These are phyloP conservation scores for Tetanocera ferruginea DNA, from an alignment of 2,888 invertebrate genomes.

Conservation along the genomic window DNA sequence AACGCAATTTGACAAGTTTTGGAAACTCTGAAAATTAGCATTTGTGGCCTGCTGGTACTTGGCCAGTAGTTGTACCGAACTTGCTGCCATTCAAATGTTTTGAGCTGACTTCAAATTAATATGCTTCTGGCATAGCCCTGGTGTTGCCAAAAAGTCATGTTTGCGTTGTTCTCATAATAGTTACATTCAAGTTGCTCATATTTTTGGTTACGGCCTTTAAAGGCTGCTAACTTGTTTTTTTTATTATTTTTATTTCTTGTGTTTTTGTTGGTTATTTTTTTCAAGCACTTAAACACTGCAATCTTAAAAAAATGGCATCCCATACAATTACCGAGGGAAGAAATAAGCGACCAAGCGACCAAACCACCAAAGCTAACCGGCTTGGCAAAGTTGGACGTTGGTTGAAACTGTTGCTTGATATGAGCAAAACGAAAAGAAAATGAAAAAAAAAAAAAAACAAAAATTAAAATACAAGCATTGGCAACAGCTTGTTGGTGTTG, in stretches of 20 bases:
- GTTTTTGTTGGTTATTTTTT: not conserved
- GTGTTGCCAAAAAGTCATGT: constrained; percentile 45
- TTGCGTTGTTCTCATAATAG: constrained; percentile 53
- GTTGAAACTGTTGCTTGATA: not conserved
- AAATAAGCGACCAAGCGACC: too few relatives aligned
- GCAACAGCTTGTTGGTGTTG: constrained; percentile 24
- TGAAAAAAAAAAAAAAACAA: not conserved
- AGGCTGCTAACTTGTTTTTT: not conserved
- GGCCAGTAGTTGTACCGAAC: too few relatives aligned
- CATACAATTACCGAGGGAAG: too few relatives aligned
- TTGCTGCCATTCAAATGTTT: too few relatives aligned
- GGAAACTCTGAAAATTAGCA: too few relatives aligned
- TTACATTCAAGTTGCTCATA: constrained; percentile 54
- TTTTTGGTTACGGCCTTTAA: not conserved
- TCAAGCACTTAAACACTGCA: not conserved
- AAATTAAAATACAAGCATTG: too few relatives aligned
- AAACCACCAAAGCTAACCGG: not conserved
- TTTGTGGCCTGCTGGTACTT: too few relatives aligned
- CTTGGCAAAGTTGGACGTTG: not conserved
- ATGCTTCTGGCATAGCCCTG: constrained; percentile 15
- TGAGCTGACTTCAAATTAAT: not conserved
- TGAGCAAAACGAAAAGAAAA: not conserved
- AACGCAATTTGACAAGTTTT: too few relatives aligned
- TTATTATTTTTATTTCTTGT: not conserved
- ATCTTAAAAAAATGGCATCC: too few relatives aligned